Percentiles rank a stretch among this genome's conserved stretches.
Evolutionary conservation across 2,797 vertebrate species (phyloP).

Genomic region (Lindbergichthys nudifrons): DNA sequence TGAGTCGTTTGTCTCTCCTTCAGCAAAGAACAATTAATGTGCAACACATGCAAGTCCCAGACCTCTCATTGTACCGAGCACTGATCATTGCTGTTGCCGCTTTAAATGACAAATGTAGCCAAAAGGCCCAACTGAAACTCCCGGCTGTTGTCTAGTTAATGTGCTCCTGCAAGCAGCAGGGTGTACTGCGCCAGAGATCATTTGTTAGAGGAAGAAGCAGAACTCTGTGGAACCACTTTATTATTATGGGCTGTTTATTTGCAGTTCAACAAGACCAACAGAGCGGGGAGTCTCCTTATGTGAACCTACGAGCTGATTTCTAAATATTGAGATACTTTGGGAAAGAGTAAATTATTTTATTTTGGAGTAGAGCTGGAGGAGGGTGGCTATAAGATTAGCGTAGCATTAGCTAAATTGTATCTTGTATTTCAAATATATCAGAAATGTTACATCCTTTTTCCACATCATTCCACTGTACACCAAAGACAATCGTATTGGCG

Average conservation of each 20-base stretch:
- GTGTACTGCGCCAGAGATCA: neutral
- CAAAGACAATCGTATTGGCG: no score
- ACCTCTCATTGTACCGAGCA: neutral
- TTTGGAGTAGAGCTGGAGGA: no score
- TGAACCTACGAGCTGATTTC: no score
- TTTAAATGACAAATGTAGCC: slow-evolving; percentile 20
- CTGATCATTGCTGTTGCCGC: neutral
- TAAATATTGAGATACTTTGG: no score
- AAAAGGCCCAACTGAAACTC: slow-evolving; percentile 22
- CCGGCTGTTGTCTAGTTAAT: slow-evolving; percentile 3
- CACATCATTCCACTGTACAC: no score
- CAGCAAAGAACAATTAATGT: slow-evolving; percentile 3
- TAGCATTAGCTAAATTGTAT: neutral
- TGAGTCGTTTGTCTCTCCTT: neutral
- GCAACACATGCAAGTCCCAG: neutral
- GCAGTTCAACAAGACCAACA: slow-evolving; percentile 3
- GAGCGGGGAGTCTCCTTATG: neutral
- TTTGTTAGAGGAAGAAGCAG: slow-evolving; percentile 11
- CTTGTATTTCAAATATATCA: no score
- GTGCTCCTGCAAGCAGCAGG: neutral
- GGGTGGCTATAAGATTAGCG: neutral
- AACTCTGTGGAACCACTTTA: neutral
- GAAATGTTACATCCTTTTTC: no score
- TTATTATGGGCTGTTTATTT: neutral
- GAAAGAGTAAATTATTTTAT: no score